Percentiles rank a stretch among this genome's conserved stretches.
These are phyloP conservation scores for Porites cylindrica DNA, from an alignment of 92 coral and sea anemone species.

Conservation along the genomic window DNA sequence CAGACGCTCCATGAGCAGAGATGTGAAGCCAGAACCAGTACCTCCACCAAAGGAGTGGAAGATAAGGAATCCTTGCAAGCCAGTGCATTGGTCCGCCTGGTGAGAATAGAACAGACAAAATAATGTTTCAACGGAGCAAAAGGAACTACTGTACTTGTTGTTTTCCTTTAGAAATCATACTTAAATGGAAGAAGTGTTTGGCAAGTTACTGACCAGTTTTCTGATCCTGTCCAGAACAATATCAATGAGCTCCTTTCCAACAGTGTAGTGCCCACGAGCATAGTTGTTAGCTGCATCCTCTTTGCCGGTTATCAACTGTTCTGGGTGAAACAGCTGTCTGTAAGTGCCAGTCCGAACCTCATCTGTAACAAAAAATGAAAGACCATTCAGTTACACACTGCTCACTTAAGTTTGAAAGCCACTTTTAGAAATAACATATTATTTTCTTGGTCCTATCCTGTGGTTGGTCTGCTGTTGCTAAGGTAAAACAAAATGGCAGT, in stretches of 20 bases:
- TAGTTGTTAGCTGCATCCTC: too few relatives aligned
- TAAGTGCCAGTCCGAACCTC: too few relatives aligned
- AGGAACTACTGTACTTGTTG: slow-evolving; percentile 18
- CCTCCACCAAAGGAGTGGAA: slow-evolving; percentile 98
- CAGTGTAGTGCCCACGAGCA: too few relatives aligned
- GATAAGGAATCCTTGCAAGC: slow-evolving; percentile 93
- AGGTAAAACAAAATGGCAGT: too few relatives aligned
- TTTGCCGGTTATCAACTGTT: slow-evolving; percentile 32
- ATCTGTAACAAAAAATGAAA: neutral
- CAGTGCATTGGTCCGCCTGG: slow-evolving; percentile 96
- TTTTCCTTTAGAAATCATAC: slow-evolving; percentile 57
- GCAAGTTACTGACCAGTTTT: slow-evolving; percentile 65
- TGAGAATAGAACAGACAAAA: neutral
- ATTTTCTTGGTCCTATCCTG: too few relatives aligned
- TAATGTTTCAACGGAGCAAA: neutral
- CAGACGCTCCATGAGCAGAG: slow-evolving; percentile 33
- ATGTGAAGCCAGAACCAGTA: slow-evolving; percentile 94
- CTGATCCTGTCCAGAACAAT: too few relatives aligned
- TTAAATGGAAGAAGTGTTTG: slow-evolving; percentile 73
- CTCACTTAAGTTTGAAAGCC: slow-evolving; percentile 41
- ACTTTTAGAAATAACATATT: slow-evolving; percentile 11
- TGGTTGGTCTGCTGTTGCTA: too few relatives aligned
- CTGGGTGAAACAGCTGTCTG: slow-evolving; percentile 8
- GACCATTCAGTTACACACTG: slow-evolving; percentile 30
- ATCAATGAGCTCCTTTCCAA: too few relatives aligned